Evolutionary conservation across 2,797 vertebrate species (phyloP).

Genomic region (Furcifer pardalis): DNA sequence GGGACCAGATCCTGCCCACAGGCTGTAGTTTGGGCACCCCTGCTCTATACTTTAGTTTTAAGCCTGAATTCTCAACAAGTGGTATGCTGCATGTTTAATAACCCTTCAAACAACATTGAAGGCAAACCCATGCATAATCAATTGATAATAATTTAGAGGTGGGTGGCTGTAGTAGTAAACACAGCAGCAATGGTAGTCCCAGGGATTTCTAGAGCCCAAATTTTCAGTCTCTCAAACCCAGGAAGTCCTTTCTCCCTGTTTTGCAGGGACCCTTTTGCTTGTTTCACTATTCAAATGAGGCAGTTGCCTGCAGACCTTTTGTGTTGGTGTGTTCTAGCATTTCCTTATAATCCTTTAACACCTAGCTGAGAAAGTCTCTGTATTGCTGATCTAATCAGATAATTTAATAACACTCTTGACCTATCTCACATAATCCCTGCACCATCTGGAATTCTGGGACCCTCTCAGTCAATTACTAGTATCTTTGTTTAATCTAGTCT

Average conservation of each 20-base stretch:
- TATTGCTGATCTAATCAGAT: constrained; percentile 1
- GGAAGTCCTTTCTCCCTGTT: not conserved
- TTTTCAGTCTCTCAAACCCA: not conserved
- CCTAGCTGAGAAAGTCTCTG: not conserved
- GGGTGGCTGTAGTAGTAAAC: not conserved
- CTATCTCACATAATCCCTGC: not conserved
- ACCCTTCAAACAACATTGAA: too few relatives aligned
- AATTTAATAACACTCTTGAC: constrained; percentile 14
- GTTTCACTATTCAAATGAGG: not conserved
- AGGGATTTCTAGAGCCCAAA: not conserved
- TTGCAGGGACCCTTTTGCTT: not conserved
- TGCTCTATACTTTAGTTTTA: too few relatives aligned
- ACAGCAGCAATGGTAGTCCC: not conserved
- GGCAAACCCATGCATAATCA: too few relatives aligned
- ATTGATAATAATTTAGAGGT: too few relatives aligned
- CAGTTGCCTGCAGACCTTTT: not conserved
- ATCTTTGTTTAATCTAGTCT: constrained; percentile 14
- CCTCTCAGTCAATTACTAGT: not conserved
- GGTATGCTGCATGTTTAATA: too few relatives aligned
- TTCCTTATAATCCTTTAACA: not conserved
- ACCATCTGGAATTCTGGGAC: constrained; percentile 18
- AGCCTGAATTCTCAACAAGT: too few relatives aligned
- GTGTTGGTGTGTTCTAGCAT: not conserved
- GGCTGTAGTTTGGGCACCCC: too few relatives aligned
- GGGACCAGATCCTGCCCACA: too few relatives aligned